Conservation (phyloP, 2,888 invertebrate genomes). For the Spisula solida region DNA sequence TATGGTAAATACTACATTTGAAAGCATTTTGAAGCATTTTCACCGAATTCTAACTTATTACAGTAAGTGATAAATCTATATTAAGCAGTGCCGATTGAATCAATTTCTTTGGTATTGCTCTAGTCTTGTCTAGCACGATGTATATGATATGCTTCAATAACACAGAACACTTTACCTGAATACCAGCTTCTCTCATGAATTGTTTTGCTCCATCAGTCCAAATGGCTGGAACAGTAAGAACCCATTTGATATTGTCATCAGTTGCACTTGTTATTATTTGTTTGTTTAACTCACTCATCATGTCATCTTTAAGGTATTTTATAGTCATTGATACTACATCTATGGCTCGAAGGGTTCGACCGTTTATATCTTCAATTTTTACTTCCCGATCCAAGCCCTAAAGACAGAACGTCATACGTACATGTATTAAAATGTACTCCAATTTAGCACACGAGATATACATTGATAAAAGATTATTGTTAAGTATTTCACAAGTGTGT, state of each 20-base stretch:
- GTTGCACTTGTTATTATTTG: not conserved
- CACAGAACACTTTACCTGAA: not conserved
- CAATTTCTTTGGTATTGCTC: no score
- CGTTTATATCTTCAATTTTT: not conserved
- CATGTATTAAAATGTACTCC: no score
- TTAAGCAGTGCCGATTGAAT: no score
- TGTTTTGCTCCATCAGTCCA: conserved; percentile 23
- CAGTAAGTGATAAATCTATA: no score
- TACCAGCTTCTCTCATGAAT: conserved; percentile 24
- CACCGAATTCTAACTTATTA: no score
- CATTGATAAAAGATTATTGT: no score
- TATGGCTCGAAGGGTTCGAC: not conserved
- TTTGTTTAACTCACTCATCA: not conserved
- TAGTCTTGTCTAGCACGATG: no score
- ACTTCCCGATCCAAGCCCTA: not conserved
- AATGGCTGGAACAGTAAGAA: conserved; percentile 21
- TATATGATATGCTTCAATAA: not conserved
- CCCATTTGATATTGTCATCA: not conserved
- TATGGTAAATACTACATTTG: no score
- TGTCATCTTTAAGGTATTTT: not conserved
- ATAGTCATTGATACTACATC: conserved; percentile 14
- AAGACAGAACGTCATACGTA: not conserved
- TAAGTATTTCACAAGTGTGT: no score
- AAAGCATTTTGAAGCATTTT: no score
- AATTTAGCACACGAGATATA: no score